phyloP scores from a whole-genome alignment of 2,888 invertebrate species.

The Acanthopleura granulata region DNA sequence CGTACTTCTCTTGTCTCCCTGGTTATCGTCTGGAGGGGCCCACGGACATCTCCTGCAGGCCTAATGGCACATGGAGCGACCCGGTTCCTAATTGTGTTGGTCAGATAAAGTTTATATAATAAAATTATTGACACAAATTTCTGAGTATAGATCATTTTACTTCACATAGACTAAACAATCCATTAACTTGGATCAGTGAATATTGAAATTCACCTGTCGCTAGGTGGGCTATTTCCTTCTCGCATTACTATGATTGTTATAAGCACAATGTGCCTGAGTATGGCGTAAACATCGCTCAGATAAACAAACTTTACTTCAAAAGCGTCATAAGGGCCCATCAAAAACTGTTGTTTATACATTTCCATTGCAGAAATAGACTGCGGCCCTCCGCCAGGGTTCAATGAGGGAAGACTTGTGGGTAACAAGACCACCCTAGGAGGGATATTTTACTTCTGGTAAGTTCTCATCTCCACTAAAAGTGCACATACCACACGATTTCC shows the following conservation, averaged over 20 bases:
- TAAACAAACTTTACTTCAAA: too few species aligned
- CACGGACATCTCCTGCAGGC: constrained; percentile 45
- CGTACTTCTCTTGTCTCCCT: constrained; percentile 16
- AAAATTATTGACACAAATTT: neutral
- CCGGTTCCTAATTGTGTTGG: constrained; percentile 41
- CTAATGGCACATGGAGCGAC: constrained; percentile 41
- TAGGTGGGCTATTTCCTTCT: too few species aligned
- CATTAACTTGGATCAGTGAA: too few species aligned
- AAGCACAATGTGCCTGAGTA: too few species aligned
- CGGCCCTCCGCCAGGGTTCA: neutral
- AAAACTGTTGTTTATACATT: neutral
- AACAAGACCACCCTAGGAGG: constrained; percentile 13
- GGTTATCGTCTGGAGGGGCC: constrained; percentile 49
- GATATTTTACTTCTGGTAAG: constrained; percentile 2
- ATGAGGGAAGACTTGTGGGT: constrained; percentile 5
- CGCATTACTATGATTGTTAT: too few species aligned
- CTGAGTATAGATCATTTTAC: too few species aligned
- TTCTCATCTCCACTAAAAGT: neutral
- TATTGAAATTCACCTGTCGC: too few species aligned
- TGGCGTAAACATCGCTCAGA: too few species aligned
- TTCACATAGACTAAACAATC: too few species aligned
- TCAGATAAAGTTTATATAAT: constrained; percentile 25
- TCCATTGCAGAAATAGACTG: constrained; percentile 3
- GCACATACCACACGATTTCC: too few species aligned
- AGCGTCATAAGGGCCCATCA: too few species aligned